phyloP scores from a whole-genome alignment of 2,797 vertebrate genomes.

The Catostomus latipinnis region DNA sequence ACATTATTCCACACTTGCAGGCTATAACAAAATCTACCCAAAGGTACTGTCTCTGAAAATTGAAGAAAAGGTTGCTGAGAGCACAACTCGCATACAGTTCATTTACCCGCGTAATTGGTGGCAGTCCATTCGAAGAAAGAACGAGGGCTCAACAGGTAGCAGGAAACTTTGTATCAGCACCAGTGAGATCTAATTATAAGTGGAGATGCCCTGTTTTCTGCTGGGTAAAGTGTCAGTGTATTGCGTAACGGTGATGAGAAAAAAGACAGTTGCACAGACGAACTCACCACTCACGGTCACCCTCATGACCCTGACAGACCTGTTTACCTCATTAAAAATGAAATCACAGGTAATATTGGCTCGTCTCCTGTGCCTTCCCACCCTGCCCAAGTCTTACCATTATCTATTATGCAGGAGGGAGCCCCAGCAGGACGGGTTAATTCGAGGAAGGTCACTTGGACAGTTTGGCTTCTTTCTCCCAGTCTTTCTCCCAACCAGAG shows the following conservation, averaged over 20 bases:
- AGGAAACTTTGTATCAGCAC: slow-evolving; percentile 75
- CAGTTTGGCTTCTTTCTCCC: slow-evolving; percentile 3
- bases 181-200: slow-evolving; percentile 80
- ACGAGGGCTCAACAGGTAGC: slow-evolving; percentile 69
- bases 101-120: slow-evolving; percentile 73
- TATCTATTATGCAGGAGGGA: slow-evolving; percentile 80
- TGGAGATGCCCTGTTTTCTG: slow-evolving; percentile 68
- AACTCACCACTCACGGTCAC: slow-evolving; percentile 64
- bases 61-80: slow-evolving; percentile 66
- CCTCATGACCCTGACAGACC: slow-evolving; percentile 77
- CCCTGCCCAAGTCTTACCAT: slow-evolving; percentile 66
- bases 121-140: slow-evolving; percentile 69
- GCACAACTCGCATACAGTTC: slow-evolving; percentile 69
- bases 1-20: slow-evolving; percentile 41
- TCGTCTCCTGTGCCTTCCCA: slow-evolving; percentile 42
- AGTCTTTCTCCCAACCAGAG: slow-evolving; percentile 27
- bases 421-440: slow-evolving; percentile 66
- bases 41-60: slow-evolving; percentile 32
- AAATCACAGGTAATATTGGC: slow-evolving; percentile 80
- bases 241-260: slow-evolving; percentile 71
- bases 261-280: slow-evolving; percentile 55
- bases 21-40: slow-evolving; percentile 41
- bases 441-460: slow-evolving; percentile 73
- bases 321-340: slow-evolving; percentile 84
- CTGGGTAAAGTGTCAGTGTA: slow-evolving; percentile 63